These are phyloP conservation scores for Cistogaster globosa DNA, from an alignment of 2,888 invertebrate genomes.

Conservation along the genomic window DNA sequence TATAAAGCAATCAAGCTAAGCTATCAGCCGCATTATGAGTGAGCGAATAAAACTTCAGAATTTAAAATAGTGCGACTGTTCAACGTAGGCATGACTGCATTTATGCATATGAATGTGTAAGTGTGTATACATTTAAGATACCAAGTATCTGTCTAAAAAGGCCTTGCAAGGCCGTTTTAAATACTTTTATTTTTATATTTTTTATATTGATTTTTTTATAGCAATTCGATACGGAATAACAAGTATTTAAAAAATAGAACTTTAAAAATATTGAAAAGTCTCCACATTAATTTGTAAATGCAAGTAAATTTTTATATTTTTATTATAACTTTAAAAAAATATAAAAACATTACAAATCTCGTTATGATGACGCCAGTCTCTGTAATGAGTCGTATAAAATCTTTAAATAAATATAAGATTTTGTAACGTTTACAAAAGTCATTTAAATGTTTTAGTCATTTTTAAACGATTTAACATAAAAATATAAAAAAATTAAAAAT, in stretches of 20 bases:
- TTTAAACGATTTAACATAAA: no score
- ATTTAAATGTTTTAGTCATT: background rate
- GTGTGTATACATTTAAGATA: background rate
- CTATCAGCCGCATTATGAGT: conserved; percentile 24
- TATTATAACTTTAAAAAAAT: conserved; percentile 39
- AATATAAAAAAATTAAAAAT: no score
- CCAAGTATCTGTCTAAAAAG: conserved; percentile 74
- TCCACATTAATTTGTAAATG: no score
- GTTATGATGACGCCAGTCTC: conserved; percentile 58
- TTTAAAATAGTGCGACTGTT: conserved; percentile 23
- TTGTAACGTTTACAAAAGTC: conserved; percentile 2
- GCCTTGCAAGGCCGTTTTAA: conserved; percentile 80
- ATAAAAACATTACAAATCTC: conserved; percentile 42
- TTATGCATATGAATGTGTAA: background rate
- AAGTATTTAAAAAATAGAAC: conserved; percentile 32
- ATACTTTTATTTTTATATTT: conserved; percentile 49
- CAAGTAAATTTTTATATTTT: conserved; percentile 30
- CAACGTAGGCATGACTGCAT: background rate
- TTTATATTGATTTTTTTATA: conserved; percentile 38
- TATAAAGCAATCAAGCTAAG: conserved; percentile 22
- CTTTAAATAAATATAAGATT: conserved; percentile 37
- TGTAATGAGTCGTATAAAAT: conserved; percentile 34
- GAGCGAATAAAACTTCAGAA: conserved; percentile 29
- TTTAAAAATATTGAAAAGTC: background rate
- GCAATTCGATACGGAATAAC: conserved; percentile 40